These are phyloP conservation scores for Rhagonycha lutea DNA, from an alignment of 2,888 invertebrate genomes.

Conservation along the genomic window DNA sequence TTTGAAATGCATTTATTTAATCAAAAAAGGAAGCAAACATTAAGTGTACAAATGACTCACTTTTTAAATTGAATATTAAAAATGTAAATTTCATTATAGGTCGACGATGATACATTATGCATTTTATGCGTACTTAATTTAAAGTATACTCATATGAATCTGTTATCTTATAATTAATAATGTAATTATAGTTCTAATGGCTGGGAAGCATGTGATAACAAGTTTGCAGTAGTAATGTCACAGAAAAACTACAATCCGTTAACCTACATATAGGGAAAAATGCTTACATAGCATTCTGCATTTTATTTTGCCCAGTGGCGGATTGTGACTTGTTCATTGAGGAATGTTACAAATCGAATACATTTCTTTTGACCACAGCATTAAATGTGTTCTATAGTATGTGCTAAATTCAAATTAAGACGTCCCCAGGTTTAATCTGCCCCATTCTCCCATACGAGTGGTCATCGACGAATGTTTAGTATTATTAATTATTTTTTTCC, in stretches of 20 bases:
- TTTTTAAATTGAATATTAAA: not conserved
- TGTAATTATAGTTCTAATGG: constrained; percentile 23
- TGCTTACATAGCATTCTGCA: not conserved
- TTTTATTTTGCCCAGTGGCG: not conserved
- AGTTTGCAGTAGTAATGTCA: constrained; percentile 17
- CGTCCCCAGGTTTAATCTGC: not conserved
- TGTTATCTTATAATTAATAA: constrained; percentile 25
- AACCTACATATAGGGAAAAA: constrained; percentile 12
- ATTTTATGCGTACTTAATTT: not conserved
- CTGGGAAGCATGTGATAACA: constrained; percentile 24
- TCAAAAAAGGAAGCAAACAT: no score
- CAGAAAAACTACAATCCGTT: constrained; percentile 13
- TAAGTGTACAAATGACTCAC: no score
- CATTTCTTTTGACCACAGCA: not conserved
- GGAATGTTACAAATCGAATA: not conserved
- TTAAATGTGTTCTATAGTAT: no score
- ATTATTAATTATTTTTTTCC: no score
- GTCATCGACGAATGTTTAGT: no score
- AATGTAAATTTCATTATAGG: no score
- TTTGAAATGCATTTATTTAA: no score
- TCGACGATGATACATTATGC: not conserved
- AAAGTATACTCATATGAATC: constrained; percentile 7
- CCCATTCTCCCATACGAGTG: not conserved
- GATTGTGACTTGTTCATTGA: not conserved
- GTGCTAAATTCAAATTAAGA: not conserved